A percentile compares a stretch with the other conserved stretches of the same genome.
Evolutionary conservation across 2,113 vertebrate species (phyloP).

Genomic region (Pteronura brasiliensis): DNA sequence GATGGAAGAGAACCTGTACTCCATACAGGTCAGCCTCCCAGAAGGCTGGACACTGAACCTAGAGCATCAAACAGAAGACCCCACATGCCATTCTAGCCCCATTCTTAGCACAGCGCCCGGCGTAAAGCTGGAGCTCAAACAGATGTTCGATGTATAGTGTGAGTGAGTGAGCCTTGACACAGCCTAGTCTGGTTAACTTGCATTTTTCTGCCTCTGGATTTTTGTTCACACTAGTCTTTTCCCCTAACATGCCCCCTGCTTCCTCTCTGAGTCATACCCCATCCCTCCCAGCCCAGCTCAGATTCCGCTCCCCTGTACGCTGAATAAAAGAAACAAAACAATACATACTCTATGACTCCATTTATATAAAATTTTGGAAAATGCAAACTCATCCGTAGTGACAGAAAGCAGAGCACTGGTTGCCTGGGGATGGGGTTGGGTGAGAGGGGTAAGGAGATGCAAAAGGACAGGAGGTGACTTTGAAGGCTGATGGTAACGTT

Average conservation of each 20-base stretch:
- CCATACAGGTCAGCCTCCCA: fast-evolving
- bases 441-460: background rate
- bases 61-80: background rate
- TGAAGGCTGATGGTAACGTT: background rate
- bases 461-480: fast-evolving
- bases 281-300: background rate
- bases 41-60: background rate
- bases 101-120: too few relatives aligned
- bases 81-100: fast-evolving
- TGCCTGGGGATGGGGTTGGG: background rate
- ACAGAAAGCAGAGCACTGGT: background rate
- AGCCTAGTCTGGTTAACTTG: background rate
- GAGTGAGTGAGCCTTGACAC: background rate
- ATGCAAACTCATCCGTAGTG: background rate
- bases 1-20: background rate
- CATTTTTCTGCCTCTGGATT: background rate
- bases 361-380: background rate
- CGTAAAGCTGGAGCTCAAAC: background rate
- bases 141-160: background rate
- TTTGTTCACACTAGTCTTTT: background rate
- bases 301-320: background rate
- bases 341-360: background rate
- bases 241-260: background rate
- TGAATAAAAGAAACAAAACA: background rate
- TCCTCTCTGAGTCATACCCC: background rate